Percentiles rank a stretch among this genome's conserved stretches.
Evolutionary conservation across 2,113 vertebrate genomes (phyloP).

Genomic region (Panthera uncia): DNA sequence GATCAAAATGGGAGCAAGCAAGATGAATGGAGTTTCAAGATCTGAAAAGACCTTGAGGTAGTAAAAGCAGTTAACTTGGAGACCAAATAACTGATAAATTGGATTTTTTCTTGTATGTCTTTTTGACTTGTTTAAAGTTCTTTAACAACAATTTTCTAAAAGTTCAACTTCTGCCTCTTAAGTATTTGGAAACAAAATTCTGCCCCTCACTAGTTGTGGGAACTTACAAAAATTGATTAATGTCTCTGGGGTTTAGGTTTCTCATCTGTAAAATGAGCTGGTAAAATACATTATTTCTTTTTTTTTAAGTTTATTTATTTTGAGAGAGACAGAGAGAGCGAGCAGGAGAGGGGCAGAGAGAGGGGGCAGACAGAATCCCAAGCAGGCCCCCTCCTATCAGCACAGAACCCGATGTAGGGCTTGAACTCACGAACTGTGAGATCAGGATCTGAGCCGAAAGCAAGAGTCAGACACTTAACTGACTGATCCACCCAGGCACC

Average conservation of each 20-base stretch:
- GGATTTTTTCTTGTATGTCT: background rate
- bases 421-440: too few relatives aligned
- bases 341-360: too few relatives aligned
- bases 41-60: conserved; percentile 32
- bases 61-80: background rate
- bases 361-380: too few relatives aligned
- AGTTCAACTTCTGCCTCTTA: background rate
- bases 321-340: too few relatives aligned
- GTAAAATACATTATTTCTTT: background rate
- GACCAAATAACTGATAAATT: background rate
- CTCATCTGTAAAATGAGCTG: background rate
- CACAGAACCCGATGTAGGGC: too few relatives aligned
- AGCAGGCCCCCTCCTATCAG: too few relatives aligned
- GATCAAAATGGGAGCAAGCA: background rate
- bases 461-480: too few relatives aligned
- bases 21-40: conserved; percentile 7
- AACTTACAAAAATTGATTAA: background rate
- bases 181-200: conserved; percentile 6
- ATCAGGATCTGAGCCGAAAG: too few relatives aligned
- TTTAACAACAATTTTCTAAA: background rate
- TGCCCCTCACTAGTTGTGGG: background rate
- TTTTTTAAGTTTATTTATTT: too few relatives aligned
- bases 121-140: background rate
- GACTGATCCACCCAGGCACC: too few relatives aligned
- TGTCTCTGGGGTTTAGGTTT: background rate